phyloP scores from a whole-genome alignment of 92 coral and sea anemone genomes.

The Zoanthus sociatus region DNA sequence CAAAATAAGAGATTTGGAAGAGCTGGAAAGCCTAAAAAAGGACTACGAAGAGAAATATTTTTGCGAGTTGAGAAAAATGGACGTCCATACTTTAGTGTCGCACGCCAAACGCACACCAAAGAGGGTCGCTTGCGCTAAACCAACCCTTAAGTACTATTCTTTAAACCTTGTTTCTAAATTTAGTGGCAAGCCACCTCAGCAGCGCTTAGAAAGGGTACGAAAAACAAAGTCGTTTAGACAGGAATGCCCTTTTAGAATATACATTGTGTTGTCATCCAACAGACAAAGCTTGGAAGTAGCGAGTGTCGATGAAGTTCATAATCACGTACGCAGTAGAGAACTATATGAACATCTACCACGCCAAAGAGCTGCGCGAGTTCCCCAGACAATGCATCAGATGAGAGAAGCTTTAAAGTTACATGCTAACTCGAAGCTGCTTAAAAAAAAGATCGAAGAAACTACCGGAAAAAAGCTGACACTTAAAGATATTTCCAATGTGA shows the following conservation, averaged over 20 bases:
- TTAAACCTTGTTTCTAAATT: slow-evolving; percentile 61
- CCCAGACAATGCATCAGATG: slow-evolving; percentile 50
- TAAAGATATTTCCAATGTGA: slow-evolving; percentile 68
- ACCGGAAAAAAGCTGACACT: slow-evolving; percentile 60
- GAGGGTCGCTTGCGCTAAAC: slow-evolving; percentile 61
- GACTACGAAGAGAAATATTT: too few species aligned
- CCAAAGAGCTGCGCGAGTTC: slow-evolving; percentile 49
- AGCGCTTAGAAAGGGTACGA: slow-evolving; percentile 40
- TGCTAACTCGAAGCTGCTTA: slow-evolving; percentile 67
- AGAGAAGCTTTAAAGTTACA: slow-evolving; percentile 48
- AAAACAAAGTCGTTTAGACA: slow-evolving; percentile 66
- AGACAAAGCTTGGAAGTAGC: slow-evolving; percentile 66
- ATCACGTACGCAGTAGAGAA: slow-evolving; percentile 46
- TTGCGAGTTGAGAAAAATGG: too few species aligned
- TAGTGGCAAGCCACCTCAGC: slow-evolving; percentile 46
- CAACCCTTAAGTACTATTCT: slow-evolving; percentile 66
- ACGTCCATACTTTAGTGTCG: background rate
- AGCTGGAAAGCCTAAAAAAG: too few species aligned
- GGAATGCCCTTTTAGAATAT: slow-evolving; percentile 68
- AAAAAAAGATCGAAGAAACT: slow-evolving; percentile 56
- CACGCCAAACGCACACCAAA: slow-evolving; percentile 62
- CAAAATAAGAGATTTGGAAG: too few species aligned
- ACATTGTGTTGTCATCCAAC: slow-evolving; percentile 56
- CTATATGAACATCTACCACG: slow-evolving; percentile 20
- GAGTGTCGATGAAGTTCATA: slow-evolving; percentile 61